These are phyloP conservation scores for Dendrocopos noguchii DNA, from an alignment of 2,113 vertebrate species.

Conservation along the genomic window DNA sequence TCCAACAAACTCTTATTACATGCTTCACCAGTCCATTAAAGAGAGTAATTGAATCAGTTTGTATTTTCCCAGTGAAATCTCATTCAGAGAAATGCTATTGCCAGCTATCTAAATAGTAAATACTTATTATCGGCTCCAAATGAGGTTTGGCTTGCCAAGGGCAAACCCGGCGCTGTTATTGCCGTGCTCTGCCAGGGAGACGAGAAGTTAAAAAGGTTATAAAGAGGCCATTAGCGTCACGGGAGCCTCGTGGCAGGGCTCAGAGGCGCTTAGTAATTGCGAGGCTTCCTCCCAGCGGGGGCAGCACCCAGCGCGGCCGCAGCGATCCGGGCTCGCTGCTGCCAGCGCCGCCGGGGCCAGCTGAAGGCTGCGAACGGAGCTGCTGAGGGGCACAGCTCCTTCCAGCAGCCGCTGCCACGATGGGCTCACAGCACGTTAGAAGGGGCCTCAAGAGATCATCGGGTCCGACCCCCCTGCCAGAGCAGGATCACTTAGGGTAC, in stretches of 20 bases:
- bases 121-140: slow-evolving; percentile 84
- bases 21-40: slow-evolving; percentile 87
- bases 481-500: no score
- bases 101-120: slow-evolving; percentile 87
- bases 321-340: slow-evolving; percentile 75
- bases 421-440: background rate
- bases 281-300: slow-evolving; percentile 76
- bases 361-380: slow-evolving; percentile 55
- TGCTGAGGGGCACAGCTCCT: slow-evolving; percentile 44
- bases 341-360: slow-evolving; percentile 66
- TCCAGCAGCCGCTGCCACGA: slow-evolving; percentile 53
- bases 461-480: no score
- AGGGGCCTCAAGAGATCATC: no score
- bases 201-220: slow-evolving; percentile 85
- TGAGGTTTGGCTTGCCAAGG: slow-evolving; percentile 83
- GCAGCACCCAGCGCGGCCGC: slow-evolving; percentile 73
- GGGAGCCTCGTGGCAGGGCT: slow-evolving; percentile 74
- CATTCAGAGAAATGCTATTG: slow-evolving; percentile 86
- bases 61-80: slow-evolving; percentile 82
- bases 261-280: slow-evolving; percentile 80
- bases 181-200: slow-evolving; percentile 79
- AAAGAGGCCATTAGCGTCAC: slow-evolving; percentile 82
- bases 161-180: slow-evolving; percentile 78
- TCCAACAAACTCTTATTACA: slow-evolving; percentile 78
- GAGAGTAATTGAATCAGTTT: slow-evolving; percentile 88